Evolutionary conservation across 2,888 invertebrate genomes (phyloP).

Genomic region (Leptopilina drosophilae): DNA sequence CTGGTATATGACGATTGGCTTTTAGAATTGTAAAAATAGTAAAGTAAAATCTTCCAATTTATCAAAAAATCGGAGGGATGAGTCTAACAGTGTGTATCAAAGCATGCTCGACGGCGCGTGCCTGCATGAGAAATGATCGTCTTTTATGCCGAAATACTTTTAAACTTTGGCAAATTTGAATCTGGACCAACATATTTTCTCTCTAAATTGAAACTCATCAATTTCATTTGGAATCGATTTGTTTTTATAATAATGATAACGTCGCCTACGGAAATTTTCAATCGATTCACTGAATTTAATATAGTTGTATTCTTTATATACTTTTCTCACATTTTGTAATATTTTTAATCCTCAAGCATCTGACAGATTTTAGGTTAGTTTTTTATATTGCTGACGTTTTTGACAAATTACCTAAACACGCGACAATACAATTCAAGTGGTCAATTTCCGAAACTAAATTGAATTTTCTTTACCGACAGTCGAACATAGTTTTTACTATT

Average conservation of each 20-base stretch:
- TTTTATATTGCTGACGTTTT: too few relatives aligned
- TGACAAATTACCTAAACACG: too few relatives aligned
- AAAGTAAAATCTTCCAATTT: conserved; percentile 48
- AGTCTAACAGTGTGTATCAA: conserved; percentile 56
- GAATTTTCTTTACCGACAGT: too few relatives aligned
- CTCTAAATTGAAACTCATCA: conserved; percentile 14
- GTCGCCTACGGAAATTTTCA: not conserved
- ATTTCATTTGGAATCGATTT: not conserved
- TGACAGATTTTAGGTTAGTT: too few relatives aligned
- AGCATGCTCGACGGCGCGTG: conserved; percentile 68
- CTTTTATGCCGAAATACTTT: conserved; percentile 75
- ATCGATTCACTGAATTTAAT: too few relatives aligned
- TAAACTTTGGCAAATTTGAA: conserved; percentile 52
- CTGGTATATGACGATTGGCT: conserved; percentile 29
- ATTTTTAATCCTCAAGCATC: too few relatives aligned
- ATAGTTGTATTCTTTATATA: too few relatives aligned
- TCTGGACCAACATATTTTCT: conserved; percentile 27
- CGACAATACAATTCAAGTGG: too few relatives aligned
- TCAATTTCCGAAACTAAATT: too few relatives aligned
- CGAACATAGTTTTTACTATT: too few relatives aligned
- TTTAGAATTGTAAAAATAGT: conserved; percentile 43
- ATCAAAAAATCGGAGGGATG: conserved; percentile 49
- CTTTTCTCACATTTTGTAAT: too few relatives aligned
- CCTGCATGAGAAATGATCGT: conserved; percentile 70
- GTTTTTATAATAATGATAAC: not conserved